These are phyloP conservation scores for Choloepus didactylus DNA, from an alignment of 2,797 vertebrate genomes.

Conservation along the genomic window DNA sequence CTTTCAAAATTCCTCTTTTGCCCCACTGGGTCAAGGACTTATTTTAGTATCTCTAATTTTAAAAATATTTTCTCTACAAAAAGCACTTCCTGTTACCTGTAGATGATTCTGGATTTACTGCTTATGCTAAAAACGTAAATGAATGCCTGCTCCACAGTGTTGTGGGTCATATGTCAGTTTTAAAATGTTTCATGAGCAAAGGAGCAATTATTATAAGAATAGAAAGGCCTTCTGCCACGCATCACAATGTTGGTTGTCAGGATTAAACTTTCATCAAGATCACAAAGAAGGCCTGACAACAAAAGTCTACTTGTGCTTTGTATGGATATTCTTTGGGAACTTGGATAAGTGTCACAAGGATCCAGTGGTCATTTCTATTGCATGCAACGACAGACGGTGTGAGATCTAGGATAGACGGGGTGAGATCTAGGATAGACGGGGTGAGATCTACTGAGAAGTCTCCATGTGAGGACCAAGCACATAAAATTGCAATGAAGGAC, in stretches of 20 bases:
- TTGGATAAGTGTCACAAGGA: not conserved
- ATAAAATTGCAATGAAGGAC: not conserved
- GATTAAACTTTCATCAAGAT: not conserved
- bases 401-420: too few relatives aligned
- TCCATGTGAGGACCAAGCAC: not conserved
- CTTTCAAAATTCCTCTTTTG: not conserved
- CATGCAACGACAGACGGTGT: not conserved
- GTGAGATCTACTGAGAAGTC: not conserved
- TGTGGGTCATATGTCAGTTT: not conserved
- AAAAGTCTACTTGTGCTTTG: not conserved
- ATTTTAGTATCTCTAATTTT: not conserved
- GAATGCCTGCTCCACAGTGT: not conserved
- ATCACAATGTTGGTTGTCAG: not conserved
- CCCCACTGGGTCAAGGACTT: not conserved
- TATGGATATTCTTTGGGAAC: not conserved
- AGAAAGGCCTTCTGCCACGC: not conserved
- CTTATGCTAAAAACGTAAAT: not conserved
- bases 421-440: too few relatives aligned
- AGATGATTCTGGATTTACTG: not conserved
- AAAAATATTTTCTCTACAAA: conserved; percentile 28
- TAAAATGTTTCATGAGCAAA: not conserved
- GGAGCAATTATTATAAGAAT: not conserved
- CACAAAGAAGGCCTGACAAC: not conserved
- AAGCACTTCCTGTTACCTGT: not conserved
- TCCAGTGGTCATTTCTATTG: not conserved